Evolutionary conservation across 2,888 invertebrate species (phyloP), one percentile per base, ranked within the genome.

Genomic region (Dryomyza anilis): DNA sequence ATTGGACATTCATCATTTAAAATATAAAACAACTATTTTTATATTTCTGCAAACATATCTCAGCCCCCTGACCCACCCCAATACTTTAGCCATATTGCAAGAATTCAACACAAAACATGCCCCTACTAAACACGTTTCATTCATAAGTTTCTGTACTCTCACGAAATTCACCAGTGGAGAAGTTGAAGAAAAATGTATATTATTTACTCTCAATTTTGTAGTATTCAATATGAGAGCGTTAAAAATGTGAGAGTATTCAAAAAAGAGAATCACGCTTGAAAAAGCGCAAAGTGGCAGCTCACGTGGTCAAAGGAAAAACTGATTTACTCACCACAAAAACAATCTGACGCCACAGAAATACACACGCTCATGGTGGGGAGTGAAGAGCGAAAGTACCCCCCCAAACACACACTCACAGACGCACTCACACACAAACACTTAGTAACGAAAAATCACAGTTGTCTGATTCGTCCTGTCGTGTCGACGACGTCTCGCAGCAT

Each of bases 381-480:
- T 25, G 21, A 36, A 39, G 7, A 23, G 16, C 30, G 30, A 30
- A 61, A 52, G 71, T 71, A 71, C 69, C 69, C 71, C 70, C 69
- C 16, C 43, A 36, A 46, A 45, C 29, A 55, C 46, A 61, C 39
- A 61, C 53, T 29, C 14, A 46, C 46, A 48, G 30, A 61, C 19
- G 7, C 29, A 62, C 64, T 61, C 56, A 25, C 60, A 56, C 36
- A 48, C 60, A 63, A 30, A 60, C 58, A 27, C n/a, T n/a, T n/a
- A 29, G 56, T 16, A 68, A 69, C 72, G 61, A 43, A 76, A 79
- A 80, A 79, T 80, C 80, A 79, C 80, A 79, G 80, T 77, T 75
- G 76, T 80, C 77, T 79, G 79, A 79, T 79, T 79, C 79, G 79
- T 74, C 78, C 77, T 77, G 74, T 72, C 74, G 72, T 72, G 72